Evolutionary conservation across 2,888 invertebrate genomes (phyloP).

Genomic region (Oeneis ivallda): DNA sequence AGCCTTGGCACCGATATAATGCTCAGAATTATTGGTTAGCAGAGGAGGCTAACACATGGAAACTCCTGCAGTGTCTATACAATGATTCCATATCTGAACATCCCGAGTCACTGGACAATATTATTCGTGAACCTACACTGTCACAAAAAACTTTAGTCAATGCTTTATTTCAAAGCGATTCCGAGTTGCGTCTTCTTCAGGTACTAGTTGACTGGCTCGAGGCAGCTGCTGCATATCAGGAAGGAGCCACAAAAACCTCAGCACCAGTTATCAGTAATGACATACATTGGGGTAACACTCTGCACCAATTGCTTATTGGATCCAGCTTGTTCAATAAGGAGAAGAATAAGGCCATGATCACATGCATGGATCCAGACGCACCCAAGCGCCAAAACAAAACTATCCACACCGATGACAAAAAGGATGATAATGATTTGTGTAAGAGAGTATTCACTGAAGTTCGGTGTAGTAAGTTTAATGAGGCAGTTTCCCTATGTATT

Average conservation of each 20-base stretch:
- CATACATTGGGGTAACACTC: conserved; percentile 95
- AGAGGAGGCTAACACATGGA: conserved; percentile 94
- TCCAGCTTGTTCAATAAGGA: conserved; percentile 74
- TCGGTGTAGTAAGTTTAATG: conserved; percentile 91
- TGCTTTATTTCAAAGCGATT: conserved; percentile 73
- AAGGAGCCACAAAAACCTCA: conserved; percentile 76
- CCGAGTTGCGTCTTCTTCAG: conserved; percentile 86
- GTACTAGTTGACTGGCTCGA: conserved; percentile 97
- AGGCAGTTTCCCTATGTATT: conserved; percentile 91
- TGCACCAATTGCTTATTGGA: conserved; percentile 86
- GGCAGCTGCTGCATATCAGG: conserved; percentile 91
- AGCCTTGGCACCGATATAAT: conserved; percentile 76
- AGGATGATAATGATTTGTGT: conserved; percentile 84
- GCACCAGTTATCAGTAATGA: conserved; percentile 79
- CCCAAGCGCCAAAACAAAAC: conserved; percentile 88
- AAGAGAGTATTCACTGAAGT: conserved; percentile 87
- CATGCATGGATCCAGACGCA: conserved; percentile 94
- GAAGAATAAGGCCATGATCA: conserved; percentile 77
- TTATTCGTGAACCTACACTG: conserved; percentile 65
- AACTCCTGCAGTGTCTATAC: conserved; percentile 90
- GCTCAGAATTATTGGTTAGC: conserved; percentile 83
- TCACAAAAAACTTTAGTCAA: conserved; percentile 68
- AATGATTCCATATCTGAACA: conserved; percentile 87
- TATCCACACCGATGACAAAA: conserved; percentile 92
- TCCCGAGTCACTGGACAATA: conserved; percentile 75